Evolutionary conservation across 1,140 invertebrate species (phyloP), one percentile per base, ranked within the genome.

Genomic region (Radopholus similis): DNA sequence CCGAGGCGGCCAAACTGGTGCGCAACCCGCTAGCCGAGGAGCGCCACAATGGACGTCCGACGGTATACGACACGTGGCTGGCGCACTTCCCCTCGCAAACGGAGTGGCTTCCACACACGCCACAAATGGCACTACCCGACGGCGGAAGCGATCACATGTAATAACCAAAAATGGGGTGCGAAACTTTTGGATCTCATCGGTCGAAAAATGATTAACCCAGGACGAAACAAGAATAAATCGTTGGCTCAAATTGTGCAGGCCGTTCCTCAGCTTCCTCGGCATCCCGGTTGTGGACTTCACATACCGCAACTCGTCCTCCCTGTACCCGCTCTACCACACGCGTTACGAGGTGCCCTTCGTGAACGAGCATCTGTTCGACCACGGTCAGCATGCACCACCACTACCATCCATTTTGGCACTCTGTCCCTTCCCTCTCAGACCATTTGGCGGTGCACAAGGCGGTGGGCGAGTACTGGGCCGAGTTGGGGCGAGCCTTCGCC

Each of bases 241-340:
- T 59, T 42, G 3, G 15, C 28, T 59, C 26, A 8, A 2, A n/a
- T n/a, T 35, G 37, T 82, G 81, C 60, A 71, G 77, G 23, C 56
- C 77, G 6, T 84, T 84, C 65, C 55, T 83, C 5, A 74, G 75
- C 26, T 74, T 66, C 35, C 59, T 80, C 23, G 84, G 83, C 6
- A 67, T 84, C 6, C 75, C 84, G 0, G 74, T 73, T 51, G 69
- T 78, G 21, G 84, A 84, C 66, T 49, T 83, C 26, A 47, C 64
- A 9, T 75, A 77, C 53, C 30, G 49, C 15, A 74, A 65, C 34
- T 35, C 32, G 6, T 38, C 68, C 15, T 18, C 21, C 13, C 59
- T 51, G 1, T 85, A 85, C 70, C 83, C 84, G 2, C 70, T 85
- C 6, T 85, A 85, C 70, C 84, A 85, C 66, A 78, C 84, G 0